A percentile compares a stretch with the other conserved stretches of the same genome.
phyloP scores from a whole-genome alignment of 2,113 vertebrate genomes.

The Arothron firmamentum region DNA sequence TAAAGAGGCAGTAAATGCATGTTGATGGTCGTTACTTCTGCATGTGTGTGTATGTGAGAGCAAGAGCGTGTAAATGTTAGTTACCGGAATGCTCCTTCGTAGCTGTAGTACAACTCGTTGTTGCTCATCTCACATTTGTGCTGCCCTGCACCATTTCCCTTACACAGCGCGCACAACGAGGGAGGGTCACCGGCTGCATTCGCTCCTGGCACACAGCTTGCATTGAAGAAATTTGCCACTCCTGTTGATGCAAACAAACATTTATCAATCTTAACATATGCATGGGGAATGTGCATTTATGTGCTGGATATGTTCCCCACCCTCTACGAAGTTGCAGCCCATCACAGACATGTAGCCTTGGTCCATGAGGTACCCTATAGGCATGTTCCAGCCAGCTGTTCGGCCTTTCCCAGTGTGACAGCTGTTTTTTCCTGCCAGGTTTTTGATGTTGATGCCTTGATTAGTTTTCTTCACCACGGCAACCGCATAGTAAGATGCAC shows the following conservation, averaged over 20 bases:
- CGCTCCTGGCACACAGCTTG: constrained; percentile 90
- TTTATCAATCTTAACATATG: neutral
- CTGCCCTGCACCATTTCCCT: constrained; percentile 66
- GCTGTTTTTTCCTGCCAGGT: constrained; percentile 76
- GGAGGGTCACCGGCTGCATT: constrained; percentile 44
- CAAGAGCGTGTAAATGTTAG: neutral
- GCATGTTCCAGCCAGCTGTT: constrained; percentile 89
- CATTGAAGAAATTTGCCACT: constrained; percentile 83
- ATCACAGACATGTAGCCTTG: constrained; percentile 84
- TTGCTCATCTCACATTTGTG: constrained; percentile 71
- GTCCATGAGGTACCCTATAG: constrained; percentile 83
- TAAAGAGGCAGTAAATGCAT: constrained; percentile 39
- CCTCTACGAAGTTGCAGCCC: constrained; percentile 80
- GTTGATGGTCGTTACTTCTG: neutral
- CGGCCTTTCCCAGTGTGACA: constrained; percentile 90
- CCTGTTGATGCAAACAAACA: constrained; percentile 67
- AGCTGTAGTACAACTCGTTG: constrained; percentile 83
- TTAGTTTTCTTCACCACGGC: constrained; percentile 80
- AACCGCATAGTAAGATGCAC: constrained; percentile 84
- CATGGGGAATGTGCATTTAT: neutral
- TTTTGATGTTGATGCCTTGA: constrained; percentile 78
- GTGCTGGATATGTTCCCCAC: constrained; percentile 58
- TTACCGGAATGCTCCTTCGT: constrained; percentile 92
- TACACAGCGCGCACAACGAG: constrained; percentile 85
- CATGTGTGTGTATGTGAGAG: neutral